Base-by-base conservation (phyloP, 2,797 vertebrate genomes). In the Menidia menidia region DNA sequence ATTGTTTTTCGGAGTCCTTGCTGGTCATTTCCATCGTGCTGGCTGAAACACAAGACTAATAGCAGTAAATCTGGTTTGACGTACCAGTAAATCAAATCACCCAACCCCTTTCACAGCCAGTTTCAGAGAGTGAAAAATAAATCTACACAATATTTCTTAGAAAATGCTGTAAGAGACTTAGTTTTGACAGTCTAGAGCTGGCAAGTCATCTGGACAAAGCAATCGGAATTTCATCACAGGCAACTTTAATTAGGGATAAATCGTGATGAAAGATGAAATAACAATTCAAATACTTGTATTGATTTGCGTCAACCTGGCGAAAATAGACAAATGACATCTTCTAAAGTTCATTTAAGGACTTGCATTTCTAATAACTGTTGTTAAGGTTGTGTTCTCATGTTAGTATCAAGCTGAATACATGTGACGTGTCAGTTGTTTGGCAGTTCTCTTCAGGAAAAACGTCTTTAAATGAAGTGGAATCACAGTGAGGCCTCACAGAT, bases 401-500 rank as follows among this genome's bases (percentile, higher is more conserved):
- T 64, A 43, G 19, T 33, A 39, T 60, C 35, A 62, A 68, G 53
- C 66, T 53, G 68, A 47, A 59, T 54, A 78, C 59, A 63, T 68
- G 30, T 56, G 66, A 71, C 14, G 7, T 53, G 63, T 80, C 56
- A 66, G 68, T 74, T 66, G 30, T 73, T 82, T 53, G 52, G 4
- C 35, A 44, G 44, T 50, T 52, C 77, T 83, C 71, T 75, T 87
- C 77, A 85, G 72, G 53, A 31, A 33, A 33, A 4, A 14, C 56
- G 19, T 32, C 33, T 52, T 76, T 54, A 73, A 74, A 73, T 67
- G 44, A 77, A 71, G 71, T 76, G 80, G 86, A 83, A 88, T 68
- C 60, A 68, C 68, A 81, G 48, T 41, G 50, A 73, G 50, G 65
- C 68, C 79, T 79, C 83, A 81, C 89, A 90, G 88, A 92, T 92